phyloP scores from a whole-genome alignment of 2,113 vertebrate species.

The Camelus dromedarius region DNA sequence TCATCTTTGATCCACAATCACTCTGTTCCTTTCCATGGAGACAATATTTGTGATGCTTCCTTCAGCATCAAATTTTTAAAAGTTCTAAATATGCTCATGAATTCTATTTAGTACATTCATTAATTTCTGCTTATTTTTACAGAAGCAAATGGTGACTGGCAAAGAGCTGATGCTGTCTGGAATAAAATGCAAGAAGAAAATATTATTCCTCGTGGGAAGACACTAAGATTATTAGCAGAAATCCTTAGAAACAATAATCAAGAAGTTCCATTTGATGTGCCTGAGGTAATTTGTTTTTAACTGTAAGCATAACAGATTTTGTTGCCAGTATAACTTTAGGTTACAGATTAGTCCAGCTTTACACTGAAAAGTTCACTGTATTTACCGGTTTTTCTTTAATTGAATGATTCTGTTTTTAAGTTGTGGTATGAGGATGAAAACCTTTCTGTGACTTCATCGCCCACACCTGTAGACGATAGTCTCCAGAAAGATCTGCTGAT shows the following conservation, averaged over 20 bases:
- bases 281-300: slow-evolving; percentile 90
- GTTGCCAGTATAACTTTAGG: not conserved
- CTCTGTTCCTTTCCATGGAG: not conserved
- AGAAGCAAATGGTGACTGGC: slow-evolving; percentile 91
- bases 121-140: slow-evolving; percentile 68
- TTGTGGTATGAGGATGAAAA: slow-evolving; percentile 82
- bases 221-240: slow-evolving; percentile 90
- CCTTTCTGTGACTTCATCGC: not conserved
- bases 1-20: not conserved
- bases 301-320: not conserved
- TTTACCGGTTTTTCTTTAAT: slow-evolving; percentile 51
- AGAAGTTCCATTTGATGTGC: slow-evolving; percentile 93
- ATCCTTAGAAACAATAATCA: slow-evolving; percentile 91
- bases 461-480: not conserved
- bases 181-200: slow-evolving; percentile 98
- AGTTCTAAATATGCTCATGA: not conserved
- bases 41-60: not conserved
- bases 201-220: slow-evolving; percentile 92
- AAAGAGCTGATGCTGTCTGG: slow-evolving; percentile 92
- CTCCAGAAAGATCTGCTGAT: slow-evolving; percentile 75
- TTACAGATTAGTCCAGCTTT: not conserved
- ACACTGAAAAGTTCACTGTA: not conserved
- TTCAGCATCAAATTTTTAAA: not conserved
- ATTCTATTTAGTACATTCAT: not conserved
- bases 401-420: slow-evolving; percentile 85